phyloP scores from a whole-genome alignment of 2,888 invertebrate genomes.

The Clusia tigrina region DNA sequence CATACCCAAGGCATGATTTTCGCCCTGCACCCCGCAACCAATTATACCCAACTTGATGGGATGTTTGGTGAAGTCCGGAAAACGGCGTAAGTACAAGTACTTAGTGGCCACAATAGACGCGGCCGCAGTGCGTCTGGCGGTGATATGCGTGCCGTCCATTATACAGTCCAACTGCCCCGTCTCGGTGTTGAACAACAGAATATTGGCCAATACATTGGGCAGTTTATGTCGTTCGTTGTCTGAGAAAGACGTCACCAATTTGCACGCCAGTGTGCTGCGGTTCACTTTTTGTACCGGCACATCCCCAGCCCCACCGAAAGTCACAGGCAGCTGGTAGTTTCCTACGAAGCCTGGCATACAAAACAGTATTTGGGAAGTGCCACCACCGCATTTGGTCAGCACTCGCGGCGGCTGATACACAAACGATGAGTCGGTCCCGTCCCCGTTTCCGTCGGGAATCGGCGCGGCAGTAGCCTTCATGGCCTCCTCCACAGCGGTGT shows the following conservation, averaged over 20 bases:
- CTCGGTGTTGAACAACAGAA: constrained; percentile 62
- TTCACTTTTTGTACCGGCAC: not conserved
- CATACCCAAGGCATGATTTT: constrained; percentile 67
- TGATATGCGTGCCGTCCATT: constrained; percentile 67
- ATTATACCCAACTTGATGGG: constrained; percentile 61
- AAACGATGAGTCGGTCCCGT: constrained; percentile 25
- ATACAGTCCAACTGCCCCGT: constrained; percentile 65
- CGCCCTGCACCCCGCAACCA: constrained; percentile 67
- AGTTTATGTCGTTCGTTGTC: constrained; percentile 55
- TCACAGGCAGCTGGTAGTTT: constrained; percentile 46
- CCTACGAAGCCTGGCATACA: constrained; percentile 66
- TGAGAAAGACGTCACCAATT: constrained; percentile 65
- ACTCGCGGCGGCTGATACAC: constrained; percentile 59
- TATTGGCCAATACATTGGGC: constrained; percentile 65
- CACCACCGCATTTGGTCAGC: constrained; percentile 46
- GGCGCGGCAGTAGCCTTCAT: constrained; percentile 51
- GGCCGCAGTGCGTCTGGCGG: constrained; percentile 69
- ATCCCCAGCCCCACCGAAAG: too few species aligned
- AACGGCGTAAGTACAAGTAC: constrained; percentile 62
- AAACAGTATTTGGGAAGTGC: constrained; percentile 53
- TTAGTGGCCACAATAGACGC: constrained; percentile 69
- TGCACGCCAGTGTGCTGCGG: constrained; percentile 64
- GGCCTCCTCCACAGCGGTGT: constrained; percentile 62
- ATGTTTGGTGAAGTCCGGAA: constrained; percentile 32
- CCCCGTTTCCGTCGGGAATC: not conserved